Evolutionary conservation across 1,140 invertebrate species (phyloP), one percentile per base, ranked within the genome.

Genomic region (Drosophila teissieri): DNA sequence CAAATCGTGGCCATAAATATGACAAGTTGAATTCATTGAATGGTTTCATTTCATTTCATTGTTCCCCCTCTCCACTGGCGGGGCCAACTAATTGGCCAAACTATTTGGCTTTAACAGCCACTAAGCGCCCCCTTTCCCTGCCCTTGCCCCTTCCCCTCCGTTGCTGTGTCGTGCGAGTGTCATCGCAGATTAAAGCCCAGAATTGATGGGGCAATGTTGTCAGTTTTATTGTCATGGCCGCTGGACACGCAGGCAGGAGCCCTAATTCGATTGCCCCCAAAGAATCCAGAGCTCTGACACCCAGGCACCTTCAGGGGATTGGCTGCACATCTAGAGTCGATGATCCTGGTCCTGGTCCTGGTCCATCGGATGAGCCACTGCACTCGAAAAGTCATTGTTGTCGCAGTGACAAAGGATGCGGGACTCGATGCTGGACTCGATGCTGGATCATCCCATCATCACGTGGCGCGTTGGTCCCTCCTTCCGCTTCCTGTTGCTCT

Each of bases 281-380:
- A 1, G 15, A 54, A 44, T 27, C 6, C 7, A 2, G 27, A 31
- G 27, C 27, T 61, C 24, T 11, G 36, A 11, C 14, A n/a, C 15
- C 3, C 48, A 12, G 15, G 17, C 44, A 22, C 45, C 56, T 37
- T 49, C 34, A 17, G 36, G 42, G 51, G 31, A 31, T 31, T 31
- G 31, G 31, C 3, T 24, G 22, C 3, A 24, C 27, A 31, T 31
- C 27, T 31, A 31, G 27, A 31, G 27, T 8, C 27, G 27, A 31
- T 31, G 31, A 3, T 31, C 27, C 27, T 31, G 7, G 8, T 12
- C 27, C 27, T 31, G 7, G 8, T 12, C 17, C 15, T 45, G 42
- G 61, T 77, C 61, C 61, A 68, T 84, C 76, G 80, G 76, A 64
- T 80, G 76, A 80, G 75, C 76, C 77, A 77, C 67, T 73, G 78